A percentile compares a stretch with the other conserved stretches of the same genome.
Conservation (phyloP, 2,888 invertebrate species). For the Apodemia hepburni region DNA sequence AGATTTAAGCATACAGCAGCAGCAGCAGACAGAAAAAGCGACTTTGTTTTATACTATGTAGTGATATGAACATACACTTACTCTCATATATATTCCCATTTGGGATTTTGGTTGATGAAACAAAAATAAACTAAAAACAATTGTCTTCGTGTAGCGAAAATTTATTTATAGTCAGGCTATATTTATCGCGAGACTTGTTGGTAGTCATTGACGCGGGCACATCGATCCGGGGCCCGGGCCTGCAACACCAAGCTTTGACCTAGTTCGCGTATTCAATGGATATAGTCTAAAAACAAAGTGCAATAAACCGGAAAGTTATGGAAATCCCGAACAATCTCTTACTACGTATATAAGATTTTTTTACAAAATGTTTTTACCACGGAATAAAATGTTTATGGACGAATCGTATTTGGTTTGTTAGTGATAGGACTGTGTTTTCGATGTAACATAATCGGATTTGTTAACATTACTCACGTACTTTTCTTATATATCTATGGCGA, state of each 20-base stretch:
- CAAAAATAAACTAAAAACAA: neutral
- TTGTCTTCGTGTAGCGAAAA: constrained; percentile 17
- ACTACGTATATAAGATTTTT: neutral
- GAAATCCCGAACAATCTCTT: neutral
- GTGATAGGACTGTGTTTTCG: too few relatives aligned
- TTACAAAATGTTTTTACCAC: neutral
- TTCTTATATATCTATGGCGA: too few relatives aligned
- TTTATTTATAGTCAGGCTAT: constrained; percentile 54
- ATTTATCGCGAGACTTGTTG: constrained; percentile 31
- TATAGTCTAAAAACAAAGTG: constrained; percentile 38
- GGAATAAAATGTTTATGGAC: neutral
- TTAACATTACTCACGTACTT: too few relatives aligned
- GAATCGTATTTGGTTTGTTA: too few relatives aligned
- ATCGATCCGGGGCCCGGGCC: constrained; percentile 56
- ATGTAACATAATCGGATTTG: too few relatives aligned
- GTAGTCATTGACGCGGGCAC: constrained; percentile 56
- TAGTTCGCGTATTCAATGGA: constrained; percentile 68
- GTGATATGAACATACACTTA: too few relatives aligned
- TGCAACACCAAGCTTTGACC: constrained; percentile 51
- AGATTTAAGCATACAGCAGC: too few relatives aligned
- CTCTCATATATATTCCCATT: too few relatives aligned
- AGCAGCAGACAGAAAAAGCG: too few relatives aligned
- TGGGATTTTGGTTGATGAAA: too few relatives aligned
- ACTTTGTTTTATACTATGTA: too few relatives aligned
- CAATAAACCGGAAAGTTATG: constrained; percentile 14